phyloP scores from a whole-genome alignment of 1,140 invertebrate genomes.

The Dendrolimus punctatus region DNA sequence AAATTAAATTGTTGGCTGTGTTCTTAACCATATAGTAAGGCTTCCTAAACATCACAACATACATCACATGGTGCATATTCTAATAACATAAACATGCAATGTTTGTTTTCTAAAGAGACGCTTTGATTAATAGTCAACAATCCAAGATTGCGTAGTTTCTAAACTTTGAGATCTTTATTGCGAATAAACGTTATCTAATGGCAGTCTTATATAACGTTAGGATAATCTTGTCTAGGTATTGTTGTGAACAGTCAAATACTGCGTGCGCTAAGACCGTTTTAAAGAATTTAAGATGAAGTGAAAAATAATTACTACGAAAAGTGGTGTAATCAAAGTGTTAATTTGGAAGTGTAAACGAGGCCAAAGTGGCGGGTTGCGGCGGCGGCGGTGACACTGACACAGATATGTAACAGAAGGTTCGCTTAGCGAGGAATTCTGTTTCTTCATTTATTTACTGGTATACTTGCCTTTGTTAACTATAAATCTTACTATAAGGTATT shows the following conservation, averaged over 20 bases:
- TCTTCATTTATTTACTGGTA: too few species aligned
- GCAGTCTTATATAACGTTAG: not conserved
- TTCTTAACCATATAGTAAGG: too few species aligned
- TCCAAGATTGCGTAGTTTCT: conserved; percentile 27
- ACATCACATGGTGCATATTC: conserved; percentile 28
- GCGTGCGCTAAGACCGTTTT: not conserved
- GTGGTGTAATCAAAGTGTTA: conserved; percentile 18
- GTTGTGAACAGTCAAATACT: not conserved
- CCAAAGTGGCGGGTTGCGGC: conserved; percentile 3
- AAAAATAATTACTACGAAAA: conserved; percentile 42
- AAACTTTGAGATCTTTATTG: not conserved
- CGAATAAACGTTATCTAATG: too few species aligned
- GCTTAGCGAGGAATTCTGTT: too few species aligned
- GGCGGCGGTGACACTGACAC: conserved; percentile 5
- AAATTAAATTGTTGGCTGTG: too few species aligned
- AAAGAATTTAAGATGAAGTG: conserved; percentile 18
- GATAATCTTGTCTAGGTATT: conserved; percentile 1
- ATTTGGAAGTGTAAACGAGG: conserved; percentile 11
- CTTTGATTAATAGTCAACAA: conserved; percentile 64
- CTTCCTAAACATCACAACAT: too few species aligned
- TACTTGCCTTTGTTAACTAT: too few species aligned
- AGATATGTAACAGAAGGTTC: not conserved
- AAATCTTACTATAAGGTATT: too few species aligned
- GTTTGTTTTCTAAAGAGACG: conserved; percentile 51
- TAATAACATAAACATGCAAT: conserved; percentile 49